Evolutionary conservation across 2,888 invertebrate genomes (phyloP).

Genomic region (Dusona sp.): DNA sequence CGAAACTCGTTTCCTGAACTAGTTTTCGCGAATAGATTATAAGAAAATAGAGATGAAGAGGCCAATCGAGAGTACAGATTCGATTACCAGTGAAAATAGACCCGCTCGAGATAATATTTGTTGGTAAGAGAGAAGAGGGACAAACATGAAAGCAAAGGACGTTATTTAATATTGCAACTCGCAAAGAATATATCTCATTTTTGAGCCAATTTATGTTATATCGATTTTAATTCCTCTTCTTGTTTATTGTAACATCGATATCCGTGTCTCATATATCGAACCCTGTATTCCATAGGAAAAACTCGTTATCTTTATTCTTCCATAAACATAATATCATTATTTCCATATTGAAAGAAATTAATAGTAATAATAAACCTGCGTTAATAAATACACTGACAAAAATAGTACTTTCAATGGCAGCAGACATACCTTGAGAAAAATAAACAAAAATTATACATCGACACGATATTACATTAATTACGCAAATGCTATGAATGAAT

Average conservation of each 20-base stretch:
- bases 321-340: slow-evolving; percentile 48
- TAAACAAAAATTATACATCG: slow-evolving; percentile 12
- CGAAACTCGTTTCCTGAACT: slow-evolving; percentile 32
- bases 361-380: slow-evolving; percentile 33
- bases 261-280: slow-evolving; percentile 46
- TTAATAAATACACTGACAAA: slow-evolving; percentile 62
- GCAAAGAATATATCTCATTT: background rate
- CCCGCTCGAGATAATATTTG: background rate
- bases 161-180: slow-evolving; percentile 6
- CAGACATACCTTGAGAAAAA: slow-evolving; percentile 6
- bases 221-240: slow-evolving; percentile 1
- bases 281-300: slow-evolving; percentile 63
- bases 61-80: slow-evolving; percentile 34
- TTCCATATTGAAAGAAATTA: slow-evolving; percentile 33
- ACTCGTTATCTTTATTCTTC: slow-evolving; percentile 52
- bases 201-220: background rate
- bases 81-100: too few relatives aligned
- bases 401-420: slow-evolving; percentile 26
- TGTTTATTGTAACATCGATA: slow-evolving; percentile 32
- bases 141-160: slow-evolving; percentile 18
- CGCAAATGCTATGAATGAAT: slow-evolving; percentile 4
- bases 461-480: slow-evolving; percentile 11
- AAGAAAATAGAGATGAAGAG: slow-evolving; percentile 46
- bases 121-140: slow-evolving; percentile 8
- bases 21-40: slow-evolving; percentile 17